A percentile compares a stretch with the other conserved stretches of the same genome.
These are phyloP conservation scores for Erythrocercus mccallii DNA, from an alignment of 2,113 vertebrate species.

Conservation along the genomic window DNA sequence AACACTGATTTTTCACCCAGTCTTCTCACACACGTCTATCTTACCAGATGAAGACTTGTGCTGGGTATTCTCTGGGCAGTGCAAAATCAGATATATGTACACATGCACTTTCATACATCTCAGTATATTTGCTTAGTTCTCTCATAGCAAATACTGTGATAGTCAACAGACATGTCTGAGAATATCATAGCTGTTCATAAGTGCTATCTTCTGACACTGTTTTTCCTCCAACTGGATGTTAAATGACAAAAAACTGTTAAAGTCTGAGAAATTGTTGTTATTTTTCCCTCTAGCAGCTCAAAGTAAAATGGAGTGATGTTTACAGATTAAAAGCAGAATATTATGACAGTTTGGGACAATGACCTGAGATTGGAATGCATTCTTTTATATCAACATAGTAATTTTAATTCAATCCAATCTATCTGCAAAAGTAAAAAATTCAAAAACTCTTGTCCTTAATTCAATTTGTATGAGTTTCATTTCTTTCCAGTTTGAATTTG, in stretches of 20 bases:
- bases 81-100: not conserved
- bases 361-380: not conserved
- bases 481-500: not conserved
- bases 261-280: not conserved
- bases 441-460: not conserved
- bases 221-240: not conserved
- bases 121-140: not conserved
- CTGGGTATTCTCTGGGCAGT: not conserved
- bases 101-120: not conserved
- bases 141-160: not conserved
- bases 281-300: not conserved
- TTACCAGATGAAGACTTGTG: not conserved
- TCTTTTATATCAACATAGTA: not conserved
- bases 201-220: not conserved
- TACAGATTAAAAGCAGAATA: not conserved
- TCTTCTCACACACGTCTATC: not conserved
- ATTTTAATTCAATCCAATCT: not conserved
- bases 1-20: not conserved
- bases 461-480: not conserved
- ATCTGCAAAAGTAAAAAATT: not conserved
- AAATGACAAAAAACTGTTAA: not conserved
- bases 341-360: not conserved
- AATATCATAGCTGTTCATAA: not conserved
- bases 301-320: not conserved
- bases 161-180: not conserved